These are phyloP conservation scores for Cheilinus undulatus DNA, from an alignment of 2,113 vertebrate species.

Conservation along the genomic window DNA sequence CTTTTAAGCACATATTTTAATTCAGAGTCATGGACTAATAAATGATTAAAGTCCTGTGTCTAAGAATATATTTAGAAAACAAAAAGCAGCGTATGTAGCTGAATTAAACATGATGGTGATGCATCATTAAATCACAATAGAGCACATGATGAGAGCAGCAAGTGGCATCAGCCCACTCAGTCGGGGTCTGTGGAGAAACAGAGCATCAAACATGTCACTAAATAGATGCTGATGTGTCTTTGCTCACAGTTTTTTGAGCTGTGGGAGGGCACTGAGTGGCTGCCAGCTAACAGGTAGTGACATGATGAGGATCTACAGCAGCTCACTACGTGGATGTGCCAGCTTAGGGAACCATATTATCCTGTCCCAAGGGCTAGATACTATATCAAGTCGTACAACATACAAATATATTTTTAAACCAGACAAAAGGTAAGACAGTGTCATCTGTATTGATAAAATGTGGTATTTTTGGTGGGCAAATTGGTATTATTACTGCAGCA, in stretches of 20 bases:
- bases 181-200: conserved; percentile 42
- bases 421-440: too few relatives aligned
- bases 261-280: conserved; percentile 19
- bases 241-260: conserved; percentile 47
- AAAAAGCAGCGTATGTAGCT: not conserved
- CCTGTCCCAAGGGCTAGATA: too few relatives aligned
- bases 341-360: conserved; percentile 16
- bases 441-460: too few relatives aligned
- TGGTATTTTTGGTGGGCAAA: too few relatives aligned
- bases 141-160: conserved; percentile 11
- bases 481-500: too few relatives aligned
- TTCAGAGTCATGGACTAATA: not conserved
- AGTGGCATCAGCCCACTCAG: conserved; percentile 29
- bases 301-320: conserved; percentile 37
- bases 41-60: not conserved
- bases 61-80: not conserved
- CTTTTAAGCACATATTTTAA: not conserved
- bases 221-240: conserved; percentile 52
- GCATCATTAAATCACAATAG: conserved; percentile 21
- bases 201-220: conserved; percentile 49
- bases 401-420: too few relatives aligned
- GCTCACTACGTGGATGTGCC: conserved; percentile 26
- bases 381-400: too few relatives aligned
- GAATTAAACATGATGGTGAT: conserved; percentile 22
- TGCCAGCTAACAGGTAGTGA: conserved; percentile 34